phyloP scores from a whole-genome alignment of 2,113 vertebrate species.

The Panthera leo region DNA sequence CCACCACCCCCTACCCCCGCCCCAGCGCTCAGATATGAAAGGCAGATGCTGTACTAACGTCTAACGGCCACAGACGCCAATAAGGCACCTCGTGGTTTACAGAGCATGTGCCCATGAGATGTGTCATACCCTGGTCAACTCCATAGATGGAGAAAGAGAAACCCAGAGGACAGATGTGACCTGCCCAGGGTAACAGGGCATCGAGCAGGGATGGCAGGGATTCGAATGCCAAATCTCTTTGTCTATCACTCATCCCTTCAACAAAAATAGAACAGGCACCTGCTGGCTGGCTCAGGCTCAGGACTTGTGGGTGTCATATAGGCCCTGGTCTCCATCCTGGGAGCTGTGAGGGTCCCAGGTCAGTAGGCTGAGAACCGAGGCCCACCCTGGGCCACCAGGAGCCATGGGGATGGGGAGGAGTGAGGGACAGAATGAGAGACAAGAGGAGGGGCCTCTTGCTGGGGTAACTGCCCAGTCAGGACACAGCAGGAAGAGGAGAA shows the following conservation, averaged over 20 bases:
- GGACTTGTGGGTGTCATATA: neutral
- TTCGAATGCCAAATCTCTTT: neutral
- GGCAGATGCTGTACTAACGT: neutral
- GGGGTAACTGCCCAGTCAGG: neutral
- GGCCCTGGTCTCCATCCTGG: neutral
- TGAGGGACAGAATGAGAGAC: neutral
- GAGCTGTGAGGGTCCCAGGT: neutral
- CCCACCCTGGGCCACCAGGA: neutral
- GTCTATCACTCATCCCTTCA: neutral
- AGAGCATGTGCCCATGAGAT: neutral
- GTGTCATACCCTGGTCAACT: neutral
- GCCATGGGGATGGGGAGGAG: neutral
- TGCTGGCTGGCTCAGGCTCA: neutral
- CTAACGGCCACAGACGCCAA: neutral
- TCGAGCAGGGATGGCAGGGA: neutral
- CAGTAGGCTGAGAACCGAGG: neutral
- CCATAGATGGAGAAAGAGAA: neutral
- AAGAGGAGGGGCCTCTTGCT: neutral
- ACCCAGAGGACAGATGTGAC: neutral
- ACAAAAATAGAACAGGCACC: neutral
- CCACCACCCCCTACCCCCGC: neutral
- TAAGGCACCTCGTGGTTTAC: no score
- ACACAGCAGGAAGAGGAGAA: neutral
- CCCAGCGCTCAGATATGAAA: neutral
- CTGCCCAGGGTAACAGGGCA: neutral